These are phyloP conservation scores for Nettapus auritus DNA, from an alignment of 2,113 vertebrate species.

Conservation along the genomic window DNA sequence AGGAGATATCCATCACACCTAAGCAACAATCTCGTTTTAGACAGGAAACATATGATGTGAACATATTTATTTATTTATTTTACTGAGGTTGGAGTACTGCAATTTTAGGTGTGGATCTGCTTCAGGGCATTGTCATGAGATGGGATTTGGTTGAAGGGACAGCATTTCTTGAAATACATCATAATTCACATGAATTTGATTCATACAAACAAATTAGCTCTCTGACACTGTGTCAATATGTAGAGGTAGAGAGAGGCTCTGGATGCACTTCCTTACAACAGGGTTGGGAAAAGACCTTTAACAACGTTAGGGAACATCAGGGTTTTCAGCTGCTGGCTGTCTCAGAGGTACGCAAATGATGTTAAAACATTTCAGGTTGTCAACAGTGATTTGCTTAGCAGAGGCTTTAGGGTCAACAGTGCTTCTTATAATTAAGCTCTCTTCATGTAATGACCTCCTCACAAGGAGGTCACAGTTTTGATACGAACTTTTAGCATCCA, in stretches of 20 bases:
- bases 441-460: background rate
- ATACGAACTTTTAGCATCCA: background rate
- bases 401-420: background rate
- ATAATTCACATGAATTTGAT: background rate
- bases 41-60: background rate
- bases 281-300: background rate
- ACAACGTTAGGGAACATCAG: background rate
- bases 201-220: background rate
- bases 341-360: background rate
- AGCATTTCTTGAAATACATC: background rate
- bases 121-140: background rate
- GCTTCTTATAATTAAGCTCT: slow-evolving; percentile 14
- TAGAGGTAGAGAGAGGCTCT: background rate
- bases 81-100: background rate
- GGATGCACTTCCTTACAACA: background rate
- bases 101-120: background rate
- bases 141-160: background rate
- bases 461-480: background rate
- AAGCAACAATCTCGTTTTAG: background rate
- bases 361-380: slow-evolving; percentile 1
- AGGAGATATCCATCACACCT: background rate
- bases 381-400: background rate
- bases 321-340: background rate
- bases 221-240: background rate
- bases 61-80: background rate